Evolutionary conservation across 2,113 vertebrate species (phyloP).

Genomic region (Puma concolor): DNA sequence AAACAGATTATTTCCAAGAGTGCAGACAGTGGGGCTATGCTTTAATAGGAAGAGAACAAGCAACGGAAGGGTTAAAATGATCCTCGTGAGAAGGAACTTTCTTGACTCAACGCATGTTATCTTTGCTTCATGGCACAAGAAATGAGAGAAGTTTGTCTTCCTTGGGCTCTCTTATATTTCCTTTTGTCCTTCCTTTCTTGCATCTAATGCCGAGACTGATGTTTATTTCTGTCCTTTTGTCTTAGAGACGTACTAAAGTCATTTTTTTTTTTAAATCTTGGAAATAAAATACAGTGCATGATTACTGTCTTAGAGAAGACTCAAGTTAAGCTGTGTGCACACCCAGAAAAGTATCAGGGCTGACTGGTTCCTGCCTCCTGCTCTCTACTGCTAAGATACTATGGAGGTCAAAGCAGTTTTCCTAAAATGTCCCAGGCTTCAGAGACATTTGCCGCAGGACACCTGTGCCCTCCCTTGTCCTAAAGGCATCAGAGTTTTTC

Average conservation of each 20-base stretch:
- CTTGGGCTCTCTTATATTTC: neutral
- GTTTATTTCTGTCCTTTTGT: constrained; percentile 41
- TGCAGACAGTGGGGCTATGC: neutral
- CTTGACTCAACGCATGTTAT: neutral
- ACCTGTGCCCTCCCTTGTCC: neutral
- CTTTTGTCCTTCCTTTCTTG: neutral
- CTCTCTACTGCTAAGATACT: neutral
- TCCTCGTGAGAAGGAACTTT: neutral
- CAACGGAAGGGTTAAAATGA: neutral
- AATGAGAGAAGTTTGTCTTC: neutral
- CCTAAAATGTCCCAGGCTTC: neutral
- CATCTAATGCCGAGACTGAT: neutral
- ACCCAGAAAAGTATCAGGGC: neutral
- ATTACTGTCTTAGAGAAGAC: constrained; percentile 21
- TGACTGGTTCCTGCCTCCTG: neutral
- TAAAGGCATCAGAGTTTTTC: neutral
- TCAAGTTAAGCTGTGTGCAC: neutral
- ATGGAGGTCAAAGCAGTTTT: neutral
- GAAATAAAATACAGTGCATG: constrained; percentile 37
- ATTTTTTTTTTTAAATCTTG: neutral
- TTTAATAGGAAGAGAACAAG: neutral
- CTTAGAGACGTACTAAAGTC: neutral
- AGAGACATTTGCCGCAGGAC: neutral
- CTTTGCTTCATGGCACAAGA: neutral
- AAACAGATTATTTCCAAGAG: neutral